Base-by-base conservation (phyloP, 2,888 invertebrate genomes). In the Linhomoeus sp. region DNA sequence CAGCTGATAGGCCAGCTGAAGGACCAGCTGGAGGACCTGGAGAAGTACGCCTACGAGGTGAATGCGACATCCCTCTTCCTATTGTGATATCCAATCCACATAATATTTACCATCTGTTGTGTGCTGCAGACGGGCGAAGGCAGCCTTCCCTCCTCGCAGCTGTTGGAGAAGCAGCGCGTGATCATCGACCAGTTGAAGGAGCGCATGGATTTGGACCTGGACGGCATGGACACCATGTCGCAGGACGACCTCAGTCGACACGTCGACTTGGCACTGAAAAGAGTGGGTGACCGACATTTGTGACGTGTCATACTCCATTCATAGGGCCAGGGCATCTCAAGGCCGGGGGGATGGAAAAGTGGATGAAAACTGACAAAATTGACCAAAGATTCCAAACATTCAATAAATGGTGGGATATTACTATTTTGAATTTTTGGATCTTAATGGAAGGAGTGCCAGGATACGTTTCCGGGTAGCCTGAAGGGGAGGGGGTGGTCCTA, bases 1-100 rank as follows among this genome's bases (percentile, higher is more conserved):
- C 79, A 83, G 64, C 74, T 94, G 48, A 87, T 99, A 51, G 77
- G 79, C 54, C 81, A 84, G 61, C 71, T 97, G 22, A 90, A 92
- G 67, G 72, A 75, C 1, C 94, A 97, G 66, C 69, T 97, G 38
- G 80, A 83, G 60, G 92, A 97, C 63, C 70, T 97, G 45, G 88
- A 90, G 65, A 76, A 77, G 46, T 85, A 84, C 67, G 87, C 92
- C 0, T 84, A 86, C 62, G 85, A 88, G 62, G 70, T 69, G 41
- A 41, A 9, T 20, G 5, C 9, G 9, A 5, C 19, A 17, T 5
- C 7, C 17, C 3, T 24, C 9, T 3, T 43, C 5, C 14, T 5
- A 26, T 22, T 43, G 15, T 12, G 29, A 12, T 29, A 12, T 29
- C 12, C 12, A 9, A 9, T 29, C 7, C 29, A 12, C 29, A 29